A percentile compares a stretch with the other conserved stretches of the same genome.
Conservation (phyloP, 1,140 invertebrate genomes). For the Drosophila arawakana region DNA sequence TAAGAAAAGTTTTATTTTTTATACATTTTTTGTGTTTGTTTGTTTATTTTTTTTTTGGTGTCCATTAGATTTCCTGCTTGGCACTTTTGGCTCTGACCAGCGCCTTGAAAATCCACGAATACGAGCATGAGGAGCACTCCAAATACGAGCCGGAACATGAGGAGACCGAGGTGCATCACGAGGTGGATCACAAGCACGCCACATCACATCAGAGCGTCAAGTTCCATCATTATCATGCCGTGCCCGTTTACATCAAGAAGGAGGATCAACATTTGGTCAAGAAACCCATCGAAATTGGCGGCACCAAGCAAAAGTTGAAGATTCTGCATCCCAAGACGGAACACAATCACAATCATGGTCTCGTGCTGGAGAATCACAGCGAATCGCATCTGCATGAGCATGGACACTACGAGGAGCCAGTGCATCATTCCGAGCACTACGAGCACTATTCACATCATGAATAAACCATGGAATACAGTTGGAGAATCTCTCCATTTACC, state of each 20-base stretch:
- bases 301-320: constrained; percentile 86
- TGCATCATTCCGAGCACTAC: constrained; percentile 75
- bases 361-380: constrained; percentile 86
- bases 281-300: constrained; percentile 87
- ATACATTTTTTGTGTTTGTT: background rate
- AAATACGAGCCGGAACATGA: constrained; percentile 85
- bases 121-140: constrained; percentile 60
- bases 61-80: constrained; percentile 64
- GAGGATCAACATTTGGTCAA: constrained; percentile 87
- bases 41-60: constrained; percentile 4
- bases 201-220: constrained; percentile 88
- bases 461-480: constrained; percentile 17
- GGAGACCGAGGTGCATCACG: constrained; percentile 86
- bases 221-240: constrained; percentile 88
- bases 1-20: background rate
- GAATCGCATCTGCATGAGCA: constrained; percentile 85
- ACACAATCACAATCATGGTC: constrained; percentile 86
- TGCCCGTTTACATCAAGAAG: constrained; percentile 88
- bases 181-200: constrained; percentile 87
- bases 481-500: background rate
- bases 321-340: constrained; percentile 86
- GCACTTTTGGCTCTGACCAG: constrained; percentile 49
- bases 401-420: constrained; percentile 83
- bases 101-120: constrained; percentile 76
- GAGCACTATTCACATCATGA: constrained; percentile 79